Evolutionary conservation across 2,113 vertebrate species (phyloP).

Genomic region (Illadopsis cleaveri): DNA sequence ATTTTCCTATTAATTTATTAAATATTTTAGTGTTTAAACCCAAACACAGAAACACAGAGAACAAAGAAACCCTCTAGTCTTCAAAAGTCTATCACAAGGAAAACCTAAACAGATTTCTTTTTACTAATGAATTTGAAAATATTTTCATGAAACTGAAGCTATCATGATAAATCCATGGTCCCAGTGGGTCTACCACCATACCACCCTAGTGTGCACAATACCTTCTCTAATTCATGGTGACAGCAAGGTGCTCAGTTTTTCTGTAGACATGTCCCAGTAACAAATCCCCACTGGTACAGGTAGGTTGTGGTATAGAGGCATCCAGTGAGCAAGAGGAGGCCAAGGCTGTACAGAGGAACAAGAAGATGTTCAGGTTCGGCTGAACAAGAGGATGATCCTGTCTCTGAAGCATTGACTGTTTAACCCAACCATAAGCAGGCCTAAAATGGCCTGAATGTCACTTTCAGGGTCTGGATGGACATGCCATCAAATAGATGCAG

Average conservation of each 20-base stretch:
- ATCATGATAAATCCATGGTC: neutral
- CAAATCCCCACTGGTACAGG: neutral
- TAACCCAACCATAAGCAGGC: neutral
- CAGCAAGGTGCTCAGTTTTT: neutral
- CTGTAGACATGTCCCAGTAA: accelerated
- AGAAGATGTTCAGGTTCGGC: neutral
- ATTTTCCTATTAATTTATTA: neutral
- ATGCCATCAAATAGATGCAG: neutral
- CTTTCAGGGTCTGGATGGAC: neutral
- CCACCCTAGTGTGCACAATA: neutral
- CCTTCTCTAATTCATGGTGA: neutral
- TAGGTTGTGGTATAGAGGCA: neutral
- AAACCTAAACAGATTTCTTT: neutral
- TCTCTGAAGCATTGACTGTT: neutral
- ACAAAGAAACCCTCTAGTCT: neutral
- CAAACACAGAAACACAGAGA: neutral
- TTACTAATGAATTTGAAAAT: neutral
- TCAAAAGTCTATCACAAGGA: neutral
- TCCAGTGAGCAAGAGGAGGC: neutral
- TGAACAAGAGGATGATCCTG: neutral
- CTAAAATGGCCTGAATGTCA: neutral
- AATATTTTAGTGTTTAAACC: neutral
- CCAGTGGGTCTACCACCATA: neutral
- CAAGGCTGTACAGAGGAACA: neutral
- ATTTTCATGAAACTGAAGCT: neutral